Percentiles rank a stretch among this genome's conserved stretches.
Conservation (phyloP, 2,888 invertebrate species). For the Synanthedon andrenaeformis region DNA sequence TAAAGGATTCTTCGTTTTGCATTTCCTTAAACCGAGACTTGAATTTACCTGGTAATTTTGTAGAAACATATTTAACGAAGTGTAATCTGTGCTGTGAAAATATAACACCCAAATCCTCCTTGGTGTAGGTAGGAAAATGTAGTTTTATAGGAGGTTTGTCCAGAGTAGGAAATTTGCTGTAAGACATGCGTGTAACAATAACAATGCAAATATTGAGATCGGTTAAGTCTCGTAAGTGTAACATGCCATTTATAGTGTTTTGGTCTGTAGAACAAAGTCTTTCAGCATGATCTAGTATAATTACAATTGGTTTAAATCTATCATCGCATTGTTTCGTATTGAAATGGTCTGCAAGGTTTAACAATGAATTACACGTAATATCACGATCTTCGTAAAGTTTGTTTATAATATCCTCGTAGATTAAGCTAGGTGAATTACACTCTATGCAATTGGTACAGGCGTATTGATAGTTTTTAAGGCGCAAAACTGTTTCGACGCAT, state of each 20-base stretch:
- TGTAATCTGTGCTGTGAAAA: conserved; percentile 36
- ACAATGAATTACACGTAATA: conserved; percentile 75
- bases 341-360: conserved; percentile 73
- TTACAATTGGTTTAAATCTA: conserved; percentile 62
- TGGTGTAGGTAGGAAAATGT: conserved; percentile 84
- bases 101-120: conserved; percentile 73
- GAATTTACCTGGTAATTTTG: conserved; percentile 26
- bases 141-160: conserved; percentile 79
- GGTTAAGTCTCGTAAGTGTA: conserved; percentile 80
- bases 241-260: conserved; percentile 78
- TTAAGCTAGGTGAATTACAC: conserved; percentile 80
- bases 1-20: conserved; percentile 69
- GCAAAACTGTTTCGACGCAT: conserved; percentile 73
- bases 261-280: conserved; percentile 80
- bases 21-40: neutral
- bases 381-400: conserved; percentile 58
- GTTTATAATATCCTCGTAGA: conserved; percentile 81
- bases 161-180: conserved; percentile 82
- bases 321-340: conserved; percentile 30
- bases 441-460: conserved; percentile 84
- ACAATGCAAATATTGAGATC: conserved; percentile 79
- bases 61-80: conserved; percentile 37
- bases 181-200: conserved; percentile 81
- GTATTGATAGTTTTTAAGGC: conserved; percentile 68
- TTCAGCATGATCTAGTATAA: conserved; percentile 86